These are phyloP conservation scores for Gallinago undulata DNA, from an alignment of 2,113 vertebrate genomes.

Conservation along the genomic window DNA sequence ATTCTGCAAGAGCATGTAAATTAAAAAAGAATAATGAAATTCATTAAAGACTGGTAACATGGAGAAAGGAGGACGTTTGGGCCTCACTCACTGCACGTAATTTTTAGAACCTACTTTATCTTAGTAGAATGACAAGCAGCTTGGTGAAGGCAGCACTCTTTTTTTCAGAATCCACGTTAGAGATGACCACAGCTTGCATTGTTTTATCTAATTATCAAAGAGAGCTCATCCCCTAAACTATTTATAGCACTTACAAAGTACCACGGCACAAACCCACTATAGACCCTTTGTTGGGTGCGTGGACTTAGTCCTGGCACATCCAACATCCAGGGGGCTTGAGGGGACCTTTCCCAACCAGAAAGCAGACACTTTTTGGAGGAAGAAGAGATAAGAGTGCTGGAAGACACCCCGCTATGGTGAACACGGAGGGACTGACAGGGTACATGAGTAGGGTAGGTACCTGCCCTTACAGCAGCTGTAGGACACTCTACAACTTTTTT, in stretches of 20 bases:
- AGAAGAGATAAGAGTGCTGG: neutral
- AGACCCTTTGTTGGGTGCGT: neutral
- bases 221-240: neutral
- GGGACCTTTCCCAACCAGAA: neutral
- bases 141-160: neutral
- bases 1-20: conserved; percentile 76
- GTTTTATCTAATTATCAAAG: neutral
- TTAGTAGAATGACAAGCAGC: conserved; percentile 5
- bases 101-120: conserved; percentile 53
- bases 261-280: neutral
- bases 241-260: neutral
- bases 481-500: neutral
- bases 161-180: neutral
- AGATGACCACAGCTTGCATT: conserved; percentile 26
- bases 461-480: neutral
- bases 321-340: neutral
- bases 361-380: neutral
- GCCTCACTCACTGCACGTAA: neutral
- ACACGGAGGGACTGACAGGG: neutral
- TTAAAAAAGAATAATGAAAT: conserved; percentile 80
- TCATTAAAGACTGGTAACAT: conserved; percentile 67
- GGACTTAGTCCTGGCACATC: neutral
- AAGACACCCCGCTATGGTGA: neutral
- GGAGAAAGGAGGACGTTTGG: conserved; percentile 45
- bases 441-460: neutral